These are phyloP conservation scores for Dissostichus mawsoni DNA, from an alignment of 2,113 vertebrate species.

Conservation along the genomic window DNA sequence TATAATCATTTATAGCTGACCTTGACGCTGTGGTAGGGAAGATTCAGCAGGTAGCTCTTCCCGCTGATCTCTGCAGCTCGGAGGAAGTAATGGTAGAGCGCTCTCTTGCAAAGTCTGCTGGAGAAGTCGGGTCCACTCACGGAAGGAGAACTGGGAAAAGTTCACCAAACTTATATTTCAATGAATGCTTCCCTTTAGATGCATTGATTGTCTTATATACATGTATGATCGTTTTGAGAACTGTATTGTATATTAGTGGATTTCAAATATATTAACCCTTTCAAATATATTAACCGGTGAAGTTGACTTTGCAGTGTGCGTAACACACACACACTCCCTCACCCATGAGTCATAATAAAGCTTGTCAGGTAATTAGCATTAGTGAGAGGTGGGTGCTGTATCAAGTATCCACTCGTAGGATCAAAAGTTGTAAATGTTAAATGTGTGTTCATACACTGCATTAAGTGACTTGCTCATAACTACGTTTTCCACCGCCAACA, in stretches of 20 bases:
- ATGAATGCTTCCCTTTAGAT: not conserved
- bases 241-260: not conserved
- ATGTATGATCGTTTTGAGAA: no score
- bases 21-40: constrained; percentile 80
- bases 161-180: not conserved
- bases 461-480: not conserved
- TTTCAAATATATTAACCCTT: not conserved
- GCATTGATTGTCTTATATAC: not conserved
- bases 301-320: not conserved
- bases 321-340: constrained; percentile 5
- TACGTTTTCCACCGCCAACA: not conserved
- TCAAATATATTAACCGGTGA: no score
- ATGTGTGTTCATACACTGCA: not conserved
- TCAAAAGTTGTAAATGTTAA: not conserved
- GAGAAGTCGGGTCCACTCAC: constrained; percentile 74
- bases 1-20: constrained; percentile 11
- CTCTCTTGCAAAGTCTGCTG: constrained; percentile 85
- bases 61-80: constrained; percentile 64
- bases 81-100: constrained; percentile 78
- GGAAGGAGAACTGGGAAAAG: constrained; percentile 79
- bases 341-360: not conserved
- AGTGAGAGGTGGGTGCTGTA: not conserved
- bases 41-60: constrained; percentile 66
- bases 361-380: not conserved
- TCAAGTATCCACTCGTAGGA: not conserved